Percentiles rank a stretch among this genome's conserved stretches.
Evolutionary conservation across 2,888 invertebrate genomes (phyloP).

Genomic region (Stenchaetothrips biformis): DNA sequence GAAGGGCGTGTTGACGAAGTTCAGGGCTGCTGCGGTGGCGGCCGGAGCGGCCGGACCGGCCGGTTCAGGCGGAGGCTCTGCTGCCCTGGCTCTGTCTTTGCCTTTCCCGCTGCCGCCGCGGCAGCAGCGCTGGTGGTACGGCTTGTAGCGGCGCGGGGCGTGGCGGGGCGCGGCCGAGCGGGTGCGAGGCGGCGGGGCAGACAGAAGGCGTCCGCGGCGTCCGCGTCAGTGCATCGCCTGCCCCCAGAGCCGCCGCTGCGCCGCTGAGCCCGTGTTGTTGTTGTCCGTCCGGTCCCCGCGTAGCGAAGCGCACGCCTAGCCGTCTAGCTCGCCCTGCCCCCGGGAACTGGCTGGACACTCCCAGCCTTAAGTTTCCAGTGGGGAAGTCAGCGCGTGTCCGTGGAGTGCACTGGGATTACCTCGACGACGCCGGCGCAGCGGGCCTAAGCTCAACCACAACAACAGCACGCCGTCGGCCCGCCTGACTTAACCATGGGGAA

Average conservation of each 20-base stretch:
- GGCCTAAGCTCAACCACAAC: background rate
- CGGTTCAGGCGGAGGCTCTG: too few relatives aligned
- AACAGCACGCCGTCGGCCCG: background rate
- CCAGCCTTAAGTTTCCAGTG: too few relatives aligned
- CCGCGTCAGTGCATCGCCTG: background rate
- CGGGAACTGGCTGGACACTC: too few relatives aligned
- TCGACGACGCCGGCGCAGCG: background rate
- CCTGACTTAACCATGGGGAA: background rate
- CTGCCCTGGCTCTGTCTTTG: too few relatives aligned
- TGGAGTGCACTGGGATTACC: background rate
- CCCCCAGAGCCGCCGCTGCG: background rate
- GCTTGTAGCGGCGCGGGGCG: background rate
- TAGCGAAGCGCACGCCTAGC: background rate
- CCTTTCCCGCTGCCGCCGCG: background rate
- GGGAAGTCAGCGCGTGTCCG: background rate
- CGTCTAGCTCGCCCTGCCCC: background rate
- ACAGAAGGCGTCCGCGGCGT: background rate
- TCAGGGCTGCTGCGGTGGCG: constrained; percentile 1
- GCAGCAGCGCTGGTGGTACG: background rate
- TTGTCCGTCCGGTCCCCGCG: background rate
- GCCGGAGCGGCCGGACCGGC: background rate
- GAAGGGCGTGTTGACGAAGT: background rate
- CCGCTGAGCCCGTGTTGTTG: background rate
- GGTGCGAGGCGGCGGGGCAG: background rate
- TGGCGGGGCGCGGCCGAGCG: too few relatives aligned